Evolutionary conservation across 2,113 vertebrate genomes (phyloP).

Genomic region (Tragelaphus buxtoni): DNA sequence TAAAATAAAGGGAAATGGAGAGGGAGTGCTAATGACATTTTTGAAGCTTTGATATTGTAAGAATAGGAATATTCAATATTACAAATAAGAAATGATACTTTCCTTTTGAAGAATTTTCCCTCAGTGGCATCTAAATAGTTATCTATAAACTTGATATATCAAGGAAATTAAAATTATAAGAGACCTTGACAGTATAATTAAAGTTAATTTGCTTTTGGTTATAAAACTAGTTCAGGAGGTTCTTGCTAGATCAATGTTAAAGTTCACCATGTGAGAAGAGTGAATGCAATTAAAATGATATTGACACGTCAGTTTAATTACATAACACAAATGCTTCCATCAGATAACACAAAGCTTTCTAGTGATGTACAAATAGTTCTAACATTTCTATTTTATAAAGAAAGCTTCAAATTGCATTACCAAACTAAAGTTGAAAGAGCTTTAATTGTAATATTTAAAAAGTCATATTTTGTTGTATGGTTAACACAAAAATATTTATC

Average conservation of each 20-base stretch:
- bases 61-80: neutral
- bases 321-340: slow-evolving; percentile 39
- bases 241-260: slow-evolving; percentile 28
- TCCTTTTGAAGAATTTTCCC: neutral
- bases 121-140: slow-evolving; percentile 31
- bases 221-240: slow-evolving; percentile 38
- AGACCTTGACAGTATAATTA: slow-evolving; percentile 50
- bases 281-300: slow-evolving; percentile 63
- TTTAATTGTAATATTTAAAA: neutral
- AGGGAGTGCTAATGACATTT: neutral
- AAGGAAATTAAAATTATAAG: slow-evolving; percentile 58
- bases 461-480: neutral
- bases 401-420: neutral
- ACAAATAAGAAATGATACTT: neutral
- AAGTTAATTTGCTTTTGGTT: slow-evolving; percentile 60
- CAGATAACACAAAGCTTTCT: slow-evolving; percentile 40
- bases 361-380: neutral
- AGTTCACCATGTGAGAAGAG: slow-evolving; percentile 33
- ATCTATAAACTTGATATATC: slow-evolving; percentile 18
- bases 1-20: neutral
- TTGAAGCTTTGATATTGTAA: slow-evolving; percentile 7
- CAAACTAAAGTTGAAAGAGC: neutral
- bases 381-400: neutral
- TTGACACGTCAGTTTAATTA: slow-evolving; percentile 63
- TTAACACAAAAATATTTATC: slow-evolving; percentile 6